Evolutionary conservation across 2,797 vertebrate genomes (phyloP).

Genomic region (Myotis pilosus): DNA sequence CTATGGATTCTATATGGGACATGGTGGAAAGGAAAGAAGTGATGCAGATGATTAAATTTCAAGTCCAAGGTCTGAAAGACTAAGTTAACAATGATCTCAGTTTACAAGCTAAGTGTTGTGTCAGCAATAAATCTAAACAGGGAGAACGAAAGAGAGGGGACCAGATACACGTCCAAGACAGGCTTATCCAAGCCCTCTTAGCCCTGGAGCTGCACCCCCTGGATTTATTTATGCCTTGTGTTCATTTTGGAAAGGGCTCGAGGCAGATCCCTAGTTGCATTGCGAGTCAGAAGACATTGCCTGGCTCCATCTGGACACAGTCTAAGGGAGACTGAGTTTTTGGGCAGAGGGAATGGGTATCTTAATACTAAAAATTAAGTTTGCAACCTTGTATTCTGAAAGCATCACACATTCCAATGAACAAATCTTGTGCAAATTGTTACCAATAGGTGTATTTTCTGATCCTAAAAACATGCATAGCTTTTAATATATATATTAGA

Average conservation of each 20-base stretch:
- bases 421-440: background rate
- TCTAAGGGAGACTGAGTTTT: background rate
- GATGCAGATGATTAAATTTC: background rate
- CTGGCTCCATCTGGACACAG: background rate
- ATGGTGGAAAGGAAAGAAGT: background rate
- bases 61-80: background rate
- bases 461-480: background rate
- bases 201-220: background rate
- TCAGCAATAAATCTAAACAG: background rate
- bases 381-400: background rate
- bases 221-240: background rate
- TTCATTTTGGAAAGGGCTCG: background rate
- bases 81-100: slow-evolving; percentile 41
- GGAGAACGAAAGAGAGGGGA: background rate
- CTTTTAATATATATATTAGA: background rate
- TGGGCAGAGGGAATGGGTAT: background rate
- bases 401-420: background rate
- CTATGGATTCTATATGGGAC: background rate
- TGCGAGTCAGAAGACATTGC: background rate
- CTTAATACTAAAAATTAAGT: background rate
- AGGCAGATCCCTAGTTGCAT: background rate
- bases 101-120: slow-evolving; percentile 48
- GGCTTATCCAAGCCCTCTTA: background rate
- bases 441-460: background rate
- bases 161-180: background rate